Base-by-base conservation (phyloP, 2,888 invertebrate genomes). In the Sinopyrophorus schimmeli region DNA sequence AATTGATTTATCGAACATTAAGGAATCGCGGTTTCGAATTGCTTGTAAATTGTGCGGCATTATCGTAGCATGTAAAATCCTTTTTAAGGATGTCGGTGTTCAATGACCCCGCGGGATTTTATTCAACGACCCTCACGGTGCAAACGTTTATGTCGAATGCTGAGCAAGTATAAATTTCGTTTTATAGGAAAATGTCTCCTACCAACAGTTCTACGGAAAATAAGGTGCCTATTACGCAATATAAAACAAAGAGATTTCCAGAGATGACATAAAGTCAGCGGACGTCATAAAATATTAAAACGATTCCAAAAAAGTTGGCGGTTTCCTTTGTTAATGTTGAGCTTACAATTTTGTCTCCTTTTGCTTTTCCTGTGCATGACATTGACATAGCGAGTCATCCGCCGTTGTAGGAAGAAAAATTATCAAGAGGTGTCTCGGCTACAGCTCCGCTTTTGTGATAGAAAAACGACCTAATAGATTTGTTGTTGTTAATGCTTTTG, bases 391-490 rank as follows among this genome's bases (percentile, higher is more conserved):
- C 47, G 51, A 51, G 38, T 51, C 41, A 47, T 51, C 51, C 46
- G 40, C 40, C 41, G 51, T 41, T 40, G 24, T 31, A 40, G 46
- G 30, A 51, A 51, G 51, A 51, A 51, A 51, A 51, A 51, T 51
- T 51, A 47, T 47, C 47, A 34, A 42, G 46, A 46, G 51, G 51
- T 51, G 51, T 35, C 39, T 40, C 40, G 27, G 46, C 27, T 51
- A 40, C 46, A 34, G 46, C 47, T 40, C 35, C 46, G 46, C 44
- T 37, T 50, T 50, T 50, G 50, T 50, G 34, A 51, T 51, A 51
- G 51, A 51, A 47, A 51, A 51, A 51, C 47, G 35, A 37, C 42
- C 43, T 51, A 51, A 51, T 51, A 51, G 51, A 51, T 51, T 51
- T 51, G 51, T 51, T 47, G 51, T 47, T 51, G 51, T 51, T 51